Evolutionary conservation across 1,140 invertebrate genomes (phyloP).

Genomic region (Achroia grisella): DNA sequence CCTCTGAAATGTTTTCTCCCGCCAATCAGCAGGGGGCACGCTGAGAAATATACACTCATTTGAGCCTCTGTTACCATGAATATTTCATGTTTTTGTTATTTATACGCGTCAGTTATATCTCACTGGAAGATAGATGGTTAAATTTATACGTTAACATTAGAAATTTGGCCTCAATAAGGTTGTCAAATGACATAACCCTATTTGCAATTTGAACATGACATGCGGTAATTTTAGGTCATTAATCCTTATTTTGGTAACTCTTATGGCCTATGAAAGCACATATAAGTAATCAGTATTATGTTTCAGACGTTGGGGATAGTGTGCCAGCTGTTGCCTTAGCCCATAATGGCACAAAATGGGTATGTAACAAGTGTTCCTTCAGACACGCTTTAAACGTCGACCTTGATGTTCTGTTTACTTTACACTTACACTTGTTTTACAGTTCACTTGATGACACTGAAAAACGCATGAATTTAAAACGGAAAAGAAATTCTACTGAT

Average conservation of each 20-base stretch:
- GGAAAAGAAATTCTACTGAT: conserved; percentile 61
- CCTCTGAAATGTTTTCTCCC: conserved; percentile 55
- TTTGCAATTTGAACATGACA: conserved; percentile 65
- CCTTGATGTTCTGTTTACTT: conserved; percentile 47
- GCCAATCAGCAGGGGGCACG: conserved; percentile 68
- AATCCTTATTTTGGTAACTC: conserved; percentile 22
- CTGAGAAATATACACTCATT: conserved; percentile 31
- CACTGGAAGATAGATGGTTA: conserved; percentile 17
- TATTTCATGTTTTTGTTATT: conserved; percentile 18
- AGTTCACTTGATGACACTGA: conserved; percentile 53
- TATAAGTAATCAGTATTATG: conserved; percentile 23
- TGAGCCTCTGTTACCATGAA: conserved; percentile 20
- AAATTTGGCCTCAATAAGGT: conserved; percentile 43
- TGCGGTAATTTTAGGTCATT: conserved; percentile 61
- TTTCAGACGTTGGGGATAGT: conserved; percentile 39
- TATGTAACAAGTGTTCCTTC: conserved; percentile 38
- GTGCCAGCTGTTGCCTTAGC: conserved; percentile 25
- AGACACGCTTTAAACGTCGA: conserved; percentile 18
- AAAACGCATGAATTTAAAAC: conserved; percentile 48
- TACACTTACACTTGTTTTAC: conserved; percentile 20
- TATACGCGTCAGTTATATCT: conserved; percentile 12
- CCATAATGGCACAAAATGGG: conserved; percentile 63
- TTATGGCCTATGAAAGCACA: conserved; percentile 3
- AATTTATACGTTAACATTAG: conserved; percentile 22
- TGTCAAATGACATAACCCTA: conserved; percentile 72